Evolutionary conservation across 2,888 invertebrate species (phyloP).

Genomic region (Schizaphis graminum): DNA sequence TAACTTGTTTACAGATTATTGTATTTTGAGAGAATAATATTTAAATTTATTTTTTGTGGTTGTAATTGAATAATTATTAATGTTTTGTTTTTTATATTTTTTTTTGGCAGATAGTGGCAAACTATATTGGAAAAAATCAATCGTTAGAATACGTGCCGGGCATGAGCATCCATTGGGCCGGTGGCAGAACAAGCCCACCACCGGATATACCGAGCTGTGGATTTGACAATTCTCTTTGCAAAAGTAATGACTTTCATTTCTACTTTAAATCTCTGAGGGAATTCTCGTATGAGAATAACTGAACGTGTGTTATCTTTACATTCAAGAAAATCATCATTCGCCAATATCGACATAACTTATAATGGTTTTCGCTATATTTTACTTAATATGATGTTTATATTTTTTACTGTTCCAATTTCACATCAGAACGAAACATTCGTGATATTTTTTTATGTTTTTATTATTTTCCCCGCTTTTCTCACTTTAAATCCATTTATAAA

Average conservation of each 20-base stretch:
- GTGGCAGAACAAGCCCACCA: conserved; percentile 82
- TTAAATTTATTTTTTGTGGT: background rate
- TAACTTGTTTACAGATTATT: background rate
- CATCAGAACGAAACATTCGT: background rate
- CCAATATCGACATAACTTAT: background rate
- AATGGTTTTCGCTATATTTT: background rate
- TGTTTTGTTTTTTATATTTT: conserved; percentile 20
- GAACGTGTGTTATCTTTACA: background rate
- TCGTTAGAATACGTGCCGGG: conserved; percentile 81
- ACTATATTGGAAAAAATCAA: conserved; percentile 86
- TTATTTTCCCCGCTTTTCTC: background rate
- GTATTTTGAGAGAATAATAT: background rate
- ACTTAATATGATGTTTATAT: background rate
- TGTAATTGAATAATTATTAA: background rate
- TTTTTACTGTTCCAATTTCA: background rate
- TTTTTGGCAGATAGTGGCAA: conserved; percentile 84
- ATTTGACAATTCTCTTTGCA: conserved; percentile 90
- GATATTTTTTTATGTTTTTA: conserved; percentile 1
- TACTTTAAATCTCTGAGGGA: background rate
- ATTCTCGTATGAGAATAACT: background rate
- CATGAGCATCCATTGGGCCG: conserved; percentile 89
- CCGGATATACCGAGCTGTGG: conserved; percentile 93
- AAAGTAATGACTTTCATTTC: conserved; percentile 74
- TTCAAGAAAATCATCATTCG: background rate
- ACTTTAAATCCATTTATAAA: background rate